Evolutionary conservation across 2,888 invertebrate species (phyloP).

Genomic region (Mechanitis messenoides): DNA sequence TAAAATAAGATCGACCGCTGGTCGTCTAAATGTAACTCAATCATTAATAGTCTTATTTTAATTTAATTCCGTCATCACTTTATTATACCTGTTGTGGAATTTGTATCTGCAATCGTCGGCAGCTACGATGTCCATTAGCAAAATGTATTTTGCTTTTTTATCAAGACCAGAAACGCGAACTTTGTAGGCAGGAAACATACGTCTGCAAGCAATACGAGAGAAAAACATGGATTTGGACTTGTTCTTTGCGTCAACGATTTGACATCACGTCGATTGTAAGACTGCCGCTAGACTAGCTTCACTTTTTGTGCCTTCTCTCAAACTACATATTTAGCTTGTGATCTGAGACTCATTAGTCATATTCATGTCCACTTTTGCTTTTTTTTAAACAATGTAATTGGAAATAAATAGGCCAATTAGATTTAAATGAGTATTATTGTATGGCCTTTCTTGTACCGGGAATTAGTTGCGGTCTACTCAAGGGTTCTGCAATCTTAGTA

Average conservation of each 20-base stretch:
- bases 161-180: constrained; percentile 97
- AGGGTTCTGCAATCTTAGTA: constrained; percentile 34
- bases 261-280: constrained; percentile 73
- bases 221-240: constrained; percentile 72
- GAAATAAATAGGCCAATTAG: constrained; percentile 2
- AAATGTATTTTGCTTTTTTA: constrained; percentile 98
- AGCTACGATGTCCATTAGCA: constrained; percentile 97
- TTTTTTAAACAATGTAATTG: background rate
- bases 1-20: constrained; percentile 65
- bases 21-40: constrained; percentile 34
- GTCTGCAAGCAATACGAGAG: constrained; percentile 84
- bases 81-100: constrained; percentile 92
- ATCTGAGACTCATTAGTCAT: constrained; percentile 55
- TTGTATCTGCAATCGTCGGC: constrained; percentile 97
- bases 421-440: constrained; percentile 32
- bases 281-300: constrained; percentile 64
- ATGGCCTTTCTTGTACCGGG: constrained; percentile 32
- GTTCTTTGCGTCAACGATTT: constrained; percentile 71
- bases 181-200: constrained; percentile 99
- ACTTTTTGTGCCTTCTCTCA: constrained; percentile 56
- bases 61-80: constrained; percentile 64
- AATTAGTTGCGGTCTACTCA: constrained; percentile 38
- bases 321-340: constrained; percentile 67
- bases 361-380: constrained; percentile 26
- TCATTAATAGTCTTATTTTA: constrained; percentile 59